Conservation (phyloP, 2,797 vertebrate genomes). For the Gymnoscopelus braueri region DNA sequence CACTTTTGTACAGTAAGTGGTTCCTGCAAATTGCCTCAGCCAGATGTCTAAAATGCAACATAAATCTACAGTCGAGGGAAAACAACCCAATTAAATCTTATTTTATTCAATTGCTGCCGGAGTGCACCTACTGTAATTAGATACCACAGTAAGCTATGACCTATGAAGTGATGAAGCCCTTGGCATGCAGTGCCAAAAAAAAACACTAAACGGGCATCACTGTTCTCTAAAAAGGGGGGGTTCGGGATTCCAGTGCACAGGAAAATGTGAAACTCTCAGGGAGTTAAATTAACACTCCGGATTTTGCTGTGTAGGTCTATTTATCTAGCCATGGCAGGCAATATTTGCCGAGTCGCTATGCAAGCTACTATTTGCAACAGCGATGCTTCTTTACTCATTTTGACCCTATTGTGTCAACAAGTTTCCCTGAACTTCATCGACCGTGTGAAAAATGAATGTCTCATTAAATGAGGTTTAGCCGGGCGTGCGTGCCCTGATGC, state of each 20-base stretch:
- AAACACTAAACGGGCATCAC: constrained; percentile 25
- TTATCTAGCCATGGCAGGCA: neutral
- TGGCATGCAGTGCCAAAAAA: constrained; percentile 21
- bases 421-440: constrained; percentile 12
- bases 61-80: neutral
- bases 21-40: no score
- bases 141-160: constrained; percentile 23
- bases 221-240: constrained; percentile 23
- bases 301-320: constrained; percentile 22
- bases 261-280: neutral
- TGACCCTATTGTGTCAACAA: constrained; percentile 57
- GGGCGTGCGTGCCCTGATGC: constrained; percentile 44
- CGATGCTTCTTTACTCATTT: constrained; percentile 10
- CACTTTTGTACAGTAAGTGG: no score
- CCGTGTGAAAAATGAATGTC: constrained; percentile 40
- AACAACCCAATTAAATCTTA: neutral
- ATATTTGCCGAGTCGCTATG: constrained; percentile 33
- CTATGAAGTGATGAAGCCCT: constrained; percentile 34
- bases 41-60: no score
- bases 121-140: neutral
- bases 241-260: no score
- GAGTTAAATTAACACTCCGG: neutral
- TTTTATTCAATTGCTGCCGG: neutral
- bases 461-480: constrained; percentile 44
- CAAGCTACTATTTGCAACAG: constrained; percentile 7